Evolutionary conservation across 2,888 invertebrate species (phyloP).

Genomic region (Lepidochrysops patricia): DNA sequence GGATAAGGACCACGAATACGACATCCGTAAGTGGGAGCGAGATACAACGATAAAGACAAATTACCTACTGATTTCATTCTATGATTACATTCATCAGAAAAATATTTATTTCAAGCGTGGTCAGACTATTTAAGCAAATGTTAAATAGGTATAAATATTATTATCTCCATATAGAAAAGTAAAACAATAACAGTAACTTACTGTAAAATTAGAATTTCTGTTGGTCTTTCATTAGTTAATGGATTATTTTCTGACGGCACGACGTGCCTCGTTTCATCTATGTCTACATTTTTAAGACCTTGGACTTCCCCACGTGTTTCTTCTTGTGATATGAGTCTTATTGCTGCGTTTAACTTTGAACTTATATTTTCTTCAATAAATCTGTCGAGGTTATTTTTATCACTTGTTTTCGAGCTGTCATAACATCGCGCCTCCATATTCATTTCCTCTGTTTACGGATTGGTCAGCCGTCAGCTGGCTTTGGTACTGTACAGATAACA

Average conservation of each 20-base stretch:
- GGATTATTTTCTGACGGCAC: constrained; percentile 31
- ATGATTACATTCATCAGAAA: constrained; percentile 39
- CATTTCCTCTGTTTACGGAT: constrained; percentile 24
- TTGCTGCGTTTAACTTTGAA: constrained; percentile 23
- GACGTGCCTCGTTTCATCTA: constrained; percentile 27
- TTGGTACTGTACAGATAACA: too few species aligned
- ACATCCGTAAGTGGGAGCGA: constrained; percentile 41
- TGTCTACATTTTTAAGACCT: constrained; percentile 29
- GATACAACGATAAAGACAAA: constrained; percentile 61
- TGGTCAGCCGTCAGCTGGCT: too few species aligned
- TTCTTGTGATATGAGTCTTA: constrained; percentile 20
- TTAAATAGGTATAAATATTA: constrained; percentile 11
- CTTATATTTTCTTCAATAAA: constrained; percentile 28
- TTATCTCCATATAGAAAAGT: constrained; percentile 7
- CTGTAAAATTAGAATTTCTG: constrained; percentile 29
- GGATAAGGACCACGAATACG: constrained; percentile 50
- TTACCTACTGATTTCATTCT: too few species aligned
- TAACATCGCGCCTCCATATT: constrained; percentile 62
- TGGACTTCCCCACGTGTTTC: constrained; percentile 20
- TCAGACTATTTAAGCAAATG: neutral
- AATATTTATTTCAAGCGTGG: neutral
- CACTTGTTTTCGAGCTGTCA: constrained; percentile 40
- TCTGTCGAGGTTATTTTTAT: constrained; percentile 29
- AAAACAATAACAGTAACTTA: constrained; percentile 29
- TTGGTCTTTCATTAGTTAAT: constrained; percentile 33